These are phyloP conservation scores for Danionella cerebrum DNA, from an alignment of 2,113 vertebrate species.

Conservation along the genomic window DNA sequence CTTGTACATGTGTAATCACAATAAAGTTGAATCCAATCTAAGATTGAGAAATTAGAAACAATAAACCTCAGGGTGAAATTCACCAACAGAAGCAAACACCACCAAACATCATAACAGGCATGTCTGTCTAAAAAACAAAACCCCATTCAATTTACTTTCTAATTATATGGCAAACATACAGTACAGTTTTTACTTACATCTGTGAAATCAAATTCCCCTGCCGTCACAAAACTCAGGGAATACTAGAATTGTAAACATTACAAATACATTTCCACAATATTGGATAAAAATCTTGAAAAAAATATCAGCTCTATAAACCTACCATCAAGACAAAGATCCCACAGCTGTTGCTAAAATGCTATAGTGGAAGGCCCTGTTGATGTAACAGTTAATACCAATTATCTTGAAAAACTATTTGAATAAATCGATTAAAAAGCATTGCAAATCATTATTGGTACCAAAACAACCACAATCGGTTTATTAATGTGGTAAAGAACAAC, in stretches of 20 bases:
- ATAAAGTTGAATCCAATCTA: too few species aligned
- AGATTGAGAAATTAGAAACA: too few species aligned
- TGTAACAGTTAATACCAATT: not conserved
- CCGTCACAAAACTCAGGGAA: not conserved
- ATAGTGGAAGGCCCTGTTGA: not conserved
- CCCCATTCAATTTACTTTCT: not conserved
- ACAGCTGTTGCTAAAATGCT: not conserved
- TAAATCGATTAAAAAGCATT: not conserved
- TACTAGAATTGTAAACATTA: not conserved
- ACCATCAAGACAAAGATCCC: not conserved
- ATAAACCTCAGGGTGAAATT: too few species aligned
- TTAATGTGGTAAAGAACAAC: too few species aligned
- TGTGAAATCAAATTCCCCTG: not conserved
- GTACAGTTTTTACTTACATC: not conserved
- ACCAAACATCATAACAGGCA: too few species aligned
- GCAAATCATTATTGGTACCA: not conserved
- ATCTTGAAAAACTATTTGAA: not conserved
- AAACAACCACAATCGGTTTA: too few species aligned
- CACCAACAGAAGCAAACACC: too few species aligned
- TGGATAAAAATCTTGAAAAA: not conserved
- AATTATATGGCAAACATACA: not conserved
- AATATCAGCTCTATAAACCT: not conserved
- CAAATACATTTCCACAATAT: not conserved
- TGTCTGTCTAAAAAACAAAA: not conserved
- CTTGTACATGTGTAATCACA: too few species aligned